A percentile compares a stretch with the other conserved stretches of the same genome.
Conservation (phyloP, 2,888 invertebrate genomes). For the Chloromyia formosa region DNA sequence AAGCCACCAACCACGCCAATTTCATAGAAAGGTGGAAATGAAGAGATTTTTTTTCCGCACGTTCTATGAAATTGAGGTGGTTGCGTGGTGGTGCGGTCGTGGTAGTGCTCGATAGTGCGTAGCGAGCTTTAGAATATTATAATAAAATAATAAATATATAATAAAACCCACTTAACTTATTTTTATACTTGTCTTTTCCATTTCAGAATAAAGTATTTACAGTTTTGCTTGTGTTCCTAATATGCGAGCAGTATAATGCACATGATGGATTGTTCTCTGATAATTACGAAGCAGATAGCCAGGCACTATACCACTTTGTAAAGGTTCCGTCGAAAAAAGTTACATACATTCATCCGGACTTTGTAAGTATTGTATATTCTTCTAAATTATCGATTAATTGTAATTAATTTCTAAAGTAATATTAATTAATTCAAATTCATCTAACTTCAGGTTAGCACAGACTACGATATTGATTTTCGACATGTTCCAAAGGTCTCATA, state of each 20-base stretch:
- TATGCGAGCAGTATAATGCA: background rate
- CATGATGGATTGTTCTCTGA: background rate
- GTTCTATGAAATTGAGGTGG: too few relatives aligned
- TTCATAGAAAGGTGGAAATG: too few relatives aligned
- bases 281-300: constrained; percentile 21
- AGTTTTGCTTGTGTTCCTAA: background rate
- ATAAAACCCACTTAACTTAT: too few relatives aligned
- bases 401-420: too few relatives aligned
- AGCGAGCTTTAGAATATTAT: too few relatives aligned
- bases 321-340: constrained; percentile 2
- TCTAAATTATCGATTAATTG: background rate
- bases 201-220: constrained; percentile 16
- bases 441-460: background rate
- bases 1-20: too few relatives aligned
- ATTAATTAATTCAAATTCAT: too few relatives aligned
- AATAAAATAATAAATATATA: too few relatives aligned
- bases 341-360: constrained; percentile 4
- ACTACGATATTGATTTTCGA: background rate
- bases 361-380: background rate
- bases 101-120: too few relatives aligned
- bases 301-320: background rate
- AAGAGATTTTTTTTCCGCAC: too few relatives aligned
- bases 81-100: too few relatives aligned
- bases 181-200: background rate
- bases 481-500: too few relatives aligned